phyloP scores from a whole-genome alignment of 2,113 vertebrate species.

The Corydoras sp. region DNA sequence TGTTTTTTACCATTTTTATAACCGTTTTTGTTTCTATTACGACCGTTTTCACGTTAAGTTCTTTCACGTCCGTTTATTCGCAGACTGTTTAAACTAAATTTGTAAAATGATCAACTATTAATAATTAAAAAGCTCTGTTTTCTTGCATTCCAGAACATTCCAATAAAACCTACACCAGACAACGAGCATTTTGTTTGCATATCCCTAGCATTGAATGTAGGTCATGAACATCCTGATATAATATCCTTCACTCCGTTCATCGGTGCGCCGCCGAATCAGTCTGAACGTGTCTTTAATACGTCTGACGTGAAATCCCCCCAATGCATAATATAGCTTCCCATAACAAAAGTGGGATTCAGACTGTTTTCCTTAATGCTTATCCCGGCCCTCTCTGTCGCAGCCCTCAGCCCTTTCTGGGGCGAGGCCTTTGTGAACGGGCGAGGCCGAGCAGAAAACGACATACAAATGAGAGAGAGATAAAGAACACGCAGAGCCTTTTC shows the following conservation, averaged over 20 bases:
- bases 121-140: too few relatives aligned
- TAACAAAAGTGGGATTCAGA: slow-evolving; percentile 32
- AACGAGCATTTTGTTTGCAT: too few relatives aligned
- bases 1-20: too few relatives aligned
- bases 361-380: slow-evolving; percentile 29
- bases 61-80: too few relatives aligned
- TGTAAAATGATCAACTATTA: too few relatives aligned
- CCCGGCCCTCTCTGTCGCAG: slow-evolving; percentile 33
- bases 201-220: too few relatives aligned
- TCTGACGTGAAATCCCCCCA: slow-evolving; percentile 7
- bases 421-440: slow-evolving; percentile 48
- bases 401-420: slow-evolving; percentile 43
- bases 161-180: too few relatives aligned
- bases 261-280: neutral
- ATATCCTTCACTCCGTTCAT: neutral
- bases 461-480: slow-evolving; percentile 57
- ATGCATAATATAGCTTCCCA: slow-evolving; percentile 32
- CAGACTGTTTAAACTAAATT: too few relatives aligned
- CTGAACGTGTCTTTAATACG: neutral
- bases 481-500: slow-evolving; percentile 43
- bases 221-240: neutral
- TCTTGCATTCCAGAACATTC: too few relatives aligned
- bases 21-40: too few relatives aligned
- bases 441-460: slow-evolving; percentile 50
- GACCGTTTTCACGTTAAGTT: too few relatives aligned